Conservation (phyloP, 2,888 invertebrate genomes). For the Drosophila setosimentum region DNA sequence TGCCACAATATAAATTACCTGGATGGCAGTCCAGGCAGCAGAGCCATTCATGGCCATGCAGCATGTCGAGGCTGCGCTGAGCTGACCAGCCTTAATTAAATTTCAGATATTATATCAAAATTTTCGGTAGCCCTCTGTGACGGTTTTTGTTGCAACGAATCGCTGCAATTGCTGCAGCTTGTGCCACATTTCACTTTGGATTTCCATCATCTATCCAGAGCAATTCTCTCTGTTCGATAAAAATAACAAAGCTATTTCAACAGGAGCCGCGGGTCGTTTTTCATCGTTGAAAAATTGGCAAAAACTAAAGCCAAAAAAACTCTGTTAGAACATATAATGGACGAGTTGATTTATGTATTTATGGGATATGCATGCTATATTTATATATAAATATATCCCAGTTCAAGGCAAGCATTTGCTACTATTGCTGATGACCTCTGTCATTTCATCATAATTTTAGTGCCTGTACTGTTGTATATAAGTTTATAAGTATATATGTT, state of each 20-base stretch:
- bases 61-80: constrained; percentile 24
- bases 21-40: constrained; percentile 19
- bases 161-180: constrained; percentile 1
- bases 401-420: constrained; percentile 4
- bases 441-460: not conserved
- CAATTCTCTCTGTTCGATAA: constrained; percentile 55
- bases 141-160: not conserved
- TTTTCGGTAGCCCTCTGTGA: constrained; percentile 52
- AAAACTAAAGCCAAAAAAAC: constrained; percentile 61
- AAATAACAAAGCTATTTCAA: constrained; percentile 53
- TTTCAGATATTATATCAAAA: constrained; percentile 70
- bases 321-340: constrained; percentile 61
- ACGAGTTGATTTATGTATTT: constrained; percentile 69
- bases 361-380: constrained; percentile 45
- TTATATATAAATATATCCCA: constrained; percentile 1
- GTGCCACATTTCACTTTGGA: constrained; percentile 27
- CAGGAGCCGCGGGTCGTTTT: constrained; percentile 59
- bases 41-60: constrained; percentile 15
- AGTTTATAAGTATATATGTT: not conserved
- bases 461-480: not conserved
- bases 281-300: constrained; percentile 60
- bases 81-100: constrained; percentile 66
- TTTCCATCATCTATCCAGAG: constrained; percentile 26
- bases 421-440: not conserved
- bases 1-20: constrained; percentile 57